A percentile compares a stretch with the other conserved stretches of the same genome.
Conservation (phyloP, 2,113 vertebrate genomes). For the Zosterops borbonicus region DNA sequence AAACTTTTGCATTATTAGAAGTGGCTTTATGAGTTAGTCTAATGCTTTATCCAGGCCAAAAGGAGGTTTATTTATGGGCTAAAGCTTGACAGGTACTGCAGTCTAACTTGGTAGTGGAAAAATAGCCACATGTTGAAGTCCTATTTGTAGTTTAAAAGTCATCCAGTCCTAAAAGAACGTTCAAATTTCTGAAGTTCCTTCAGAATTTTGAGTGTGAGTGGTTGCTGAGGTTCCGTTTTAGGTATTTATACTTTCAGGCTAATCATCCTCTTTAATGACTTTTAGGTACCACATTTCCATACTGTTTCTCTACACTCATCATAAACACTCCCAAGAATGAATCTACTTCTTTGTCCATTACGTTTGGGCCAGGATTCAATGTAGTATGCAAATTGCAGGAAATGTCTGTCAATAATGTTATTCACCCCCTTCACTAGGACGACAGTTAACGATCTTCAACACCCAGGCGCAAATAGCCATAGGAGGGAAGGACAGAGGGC, state of each 20-base stretch:
- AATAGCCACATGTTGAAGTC: not conserved
- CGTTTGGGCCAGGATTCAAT: not conserved
- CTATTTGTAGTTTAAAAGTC: constrained; percentile 2
- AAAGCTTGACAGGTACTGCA: not conserved
- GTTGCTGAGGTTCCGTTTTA: not conserved
- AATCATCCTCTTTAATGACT: not conserved
- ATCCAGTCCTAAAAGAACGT: not conserved
- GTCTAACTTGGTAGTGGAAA: not conserved
- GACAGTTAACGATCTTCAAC: constrained; percentile 99
- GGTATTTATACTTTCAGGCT: not conserved
- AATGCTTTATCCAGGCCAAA: not conserved
- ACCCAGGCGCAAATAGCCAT: constrained; percentile 98
- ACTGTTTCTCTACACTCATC: not conserved
- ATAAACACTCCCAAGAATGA: constrained; percentile 45
- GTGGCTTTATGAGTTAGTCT: not conserved
- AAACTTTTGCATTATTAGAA: not conserved
- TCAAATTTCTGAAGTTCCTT: not conserved
- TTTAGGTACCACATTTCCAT: not conserved
- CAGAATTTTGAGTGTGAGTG: not conserved
- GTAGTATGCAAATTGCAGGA: constrained; percentile 7
- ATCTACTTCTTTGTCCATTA: constrained; percentile 34
- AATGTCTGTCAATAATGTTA: constrained; percentile 74
- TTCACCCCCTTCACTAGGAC: constrained; percentile 84
- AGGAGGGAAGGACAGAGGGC: constrained; percentile 91
- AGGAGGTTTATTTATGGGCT: not conserved